Percentiles rank a stretch among this genome's conserved stretches.
Evolutionary conservation across 2,888 invertebrate genomes (phyloP).

Genomic region (Pseudococcus jackbeardsleyi): DNA sequence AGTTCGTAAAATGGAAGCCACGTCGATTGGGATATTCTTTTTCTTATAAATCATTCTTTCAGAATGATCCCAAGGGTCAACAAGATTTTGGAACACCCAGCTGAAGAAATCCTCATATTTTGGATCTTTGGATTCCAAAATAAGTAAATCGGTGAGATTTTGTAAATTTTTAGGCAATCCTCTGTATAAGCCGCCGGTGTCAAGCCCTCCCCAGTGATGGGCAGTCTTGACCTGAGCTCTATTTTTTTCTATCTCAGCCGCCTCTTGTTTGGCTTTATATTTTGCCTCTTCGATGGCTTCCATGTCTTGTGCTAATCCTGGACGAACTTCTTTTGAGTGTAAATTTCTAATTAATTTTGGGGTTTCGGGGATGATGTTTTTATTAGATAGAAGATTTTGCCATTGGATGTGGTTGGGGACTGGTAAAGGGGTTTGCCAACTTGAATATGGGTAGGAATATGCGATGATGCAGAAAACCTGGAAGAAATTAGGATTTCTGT

Average conservation of each 20-base stretch:
- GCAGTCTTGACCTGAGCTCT: not conserved
- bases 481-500: not conserved
- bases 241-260: not conserved
- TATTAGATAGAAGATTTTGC: not conserved
- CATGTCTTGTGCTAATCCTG: not conserved
- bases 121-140: slow-evolving; percentile 3
- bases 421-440: not conserved
- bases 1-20: not conserved
- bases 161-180: not conserved
- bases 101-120: not conserved
- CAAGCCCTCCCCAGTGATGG: not conserved
- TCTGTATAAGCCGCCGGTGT: not conserved
- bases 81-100: slow-evolving; percentile 31
- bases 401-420: no score
- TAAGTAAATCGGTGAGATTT: not conserved
- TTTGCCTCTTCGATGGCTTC: not conserved
- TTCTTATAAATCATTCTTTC: not conserved
- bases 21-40: not conserved
- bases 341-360: not conserved
- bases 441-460: not conserved
- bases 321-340: not conserved
- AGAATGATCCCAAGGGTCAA: not conserved
- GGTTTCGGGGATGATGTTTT: not conserved
- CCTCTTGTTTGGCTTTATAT: not conserved
- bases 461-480: not conserved